phyloP scores from a whole-genome alignment of 2,888 invertebrate genomes.

The Callyntrura sp. region DNA sequence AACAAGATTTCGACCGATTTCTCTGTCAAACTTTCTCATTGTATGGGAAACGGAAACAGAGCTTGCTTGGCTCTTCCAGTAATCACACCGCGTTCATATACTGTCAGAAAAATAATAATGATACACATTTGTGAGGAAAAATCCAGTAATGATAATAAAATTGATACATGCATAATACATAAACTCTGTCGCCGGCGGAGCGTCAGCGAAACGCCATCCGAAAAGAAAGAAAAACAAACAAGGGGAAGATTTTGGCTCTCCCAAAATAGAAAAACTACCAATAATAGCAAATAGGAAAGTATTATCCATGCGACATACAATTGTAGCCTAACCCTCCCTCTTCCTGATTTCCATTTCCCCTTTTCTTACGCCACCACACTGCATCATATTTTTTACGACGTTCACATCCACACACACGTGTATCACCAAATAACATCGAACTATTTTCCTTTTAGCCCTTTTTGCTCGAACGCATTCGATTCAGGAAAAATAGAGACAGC shows the following conservation, averaged over 20 bases:
- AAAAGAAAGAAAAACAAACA: not conserved
- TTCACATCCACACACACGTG: too few species aligned
- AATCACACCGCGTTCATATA: too few species aligned
- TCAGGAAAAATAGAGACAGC: not conserved
- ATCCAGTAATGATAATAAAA: conserved; percentile 67
- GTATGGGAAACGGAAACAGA: too few species aligned
- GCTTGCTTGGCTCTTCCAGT: too few species aligned
- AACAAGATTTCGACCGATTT: too few species aligned
- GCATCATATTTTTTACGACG: not conserved
- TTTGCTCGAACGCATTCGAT: conserved; percentile 36
- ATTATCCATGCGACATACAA: conserved; percentile 16
- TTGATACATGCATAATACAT: conserved; percentile 65
- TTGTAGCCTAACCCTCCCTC: not conserved
- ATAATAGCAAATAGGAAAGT: not conserved
- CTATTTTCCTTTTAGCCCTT: too few species aligned
- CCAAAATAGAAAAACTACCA: not conserved
- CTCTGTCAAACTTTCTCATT: too few species aligned
- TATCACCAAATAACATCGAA: too few species aligned
- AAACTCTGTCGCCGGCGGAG: not conserved
- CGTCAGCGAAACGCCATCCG: not conserved
- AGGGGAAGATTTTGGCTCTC: not conserved
- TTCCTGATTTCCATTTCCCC: conserved; percentile 1
- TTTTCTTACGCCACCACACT: too few species aligned
- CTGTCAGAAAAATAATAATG: conserved; percentile 53
- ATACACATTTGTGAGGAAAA: conserved; percentile 49